Conservation (phyloP, 2,888 invertebrate genomes). For the Hesperia comma region DNA sequence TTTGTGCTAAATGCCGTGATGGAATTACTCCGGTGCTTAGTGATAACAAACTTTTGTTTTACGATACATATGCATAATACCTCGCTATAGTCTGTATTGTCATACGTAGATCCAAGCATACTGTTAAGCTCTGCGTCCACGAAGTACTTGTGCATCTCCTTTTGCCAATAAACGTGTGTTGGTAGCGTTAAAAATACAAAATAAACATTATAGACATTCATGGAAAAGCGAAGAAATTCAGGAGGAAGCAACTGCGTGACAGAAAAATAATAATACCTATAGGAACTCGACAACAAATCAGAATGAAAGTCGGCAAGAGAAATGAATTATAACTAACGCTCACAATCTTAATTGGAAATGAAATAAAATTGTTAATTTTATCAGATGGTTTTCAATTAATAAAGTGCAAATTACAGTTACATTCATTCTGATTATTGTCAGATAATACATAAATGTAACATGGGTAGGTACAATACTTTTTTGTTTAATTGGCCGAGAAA, state of each 20-base stretch:
- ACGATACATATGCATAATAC: constrained; percentile 53
- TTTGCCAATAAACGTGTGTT: constrained; percentile 81
- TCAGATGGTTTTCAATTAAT: no score
- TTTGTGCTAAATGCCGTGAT: constrained; percentile 25
- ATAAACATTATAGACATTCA: constrained; percentile 55
- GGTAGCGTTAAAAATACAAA: constrained; percentile 80
- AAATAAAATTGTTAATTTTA: no score
- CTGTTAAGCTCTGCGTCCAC: constrained; percentile 92
- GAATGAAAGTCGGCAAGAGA: background rate
- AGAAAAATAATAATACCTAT: constrained; percentile 22
- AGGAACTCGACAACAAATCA: background rate
- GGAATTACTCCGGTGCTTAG: constrained; percentile 30
- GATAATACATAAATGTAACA: no score
- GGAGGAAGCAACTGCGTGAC: constrained; percentile 13
- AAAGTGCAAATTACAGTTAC: no score
- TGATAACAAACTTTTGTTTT: constrained; percentile 28
- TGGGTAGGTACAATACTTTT: no score
- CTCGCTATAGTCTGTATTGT: constrained; percentile 80
- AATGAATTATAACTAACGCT: background rate
- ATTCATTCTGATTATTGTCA: no score
- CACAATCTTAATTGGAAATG: no score
- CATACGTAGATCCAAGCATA: constrained; percentile 87
- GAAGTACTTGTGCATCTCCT: constrained; percentile 92
- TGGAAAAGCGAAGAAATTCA: constrained; percentile 17
- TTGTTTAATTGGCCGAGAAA: no score